Conservation (phyloP, 2,113 vertebrate species). For the Bubalus kerabau region DNA sequence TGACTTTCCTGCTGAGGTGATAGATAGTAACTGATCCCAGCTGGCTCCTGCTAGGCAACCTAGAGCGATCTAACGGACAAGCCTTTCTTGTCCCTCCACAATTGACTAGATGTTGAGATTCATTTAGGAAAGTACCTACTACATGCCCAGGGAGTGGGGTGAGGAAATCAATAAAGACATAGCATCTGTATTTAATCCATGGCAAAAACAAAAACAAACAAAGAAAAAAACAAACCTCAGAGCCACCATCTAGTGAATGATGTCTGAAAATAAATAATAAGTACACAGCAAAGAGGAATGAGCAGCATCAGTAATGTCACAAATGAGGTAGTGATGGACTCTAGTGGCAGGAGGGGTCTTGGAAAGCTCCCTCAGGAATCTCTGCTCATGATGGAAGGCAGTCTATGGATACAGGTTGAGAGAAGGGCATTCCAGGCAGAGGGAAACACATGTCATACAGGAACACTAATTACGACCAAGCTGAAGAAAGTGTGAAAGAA, state of each 20-base stretch:
- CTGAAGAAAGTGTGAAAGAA: background rate
- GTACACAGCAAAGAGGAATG: background rate
- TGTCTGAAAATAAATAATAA: background rate
- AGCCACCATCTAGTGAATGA: background rate
- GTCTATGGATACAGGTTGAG: accelerated
- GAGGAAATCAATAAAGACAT: background rate
- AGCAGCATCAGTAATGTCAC: background rate
- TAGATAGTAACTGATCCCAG: background rate
- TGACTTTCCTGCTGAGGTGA: background rate
- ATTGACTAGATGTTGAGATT: background rate
- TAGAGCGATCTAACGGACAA: background rate
- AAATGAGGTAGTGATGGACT: background rate
- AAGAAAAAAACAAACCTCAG: background rate
- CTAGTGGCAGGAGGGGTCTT: background rate
- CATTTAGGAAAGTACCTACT: background rate
- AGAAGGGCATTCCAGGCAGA: background rate
- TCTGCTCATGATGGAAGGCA: too few relatives aligned
- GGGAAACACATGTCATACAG: background rate
- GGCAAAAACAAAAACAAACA: background rate
- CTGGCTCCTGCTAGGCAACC: background rate
- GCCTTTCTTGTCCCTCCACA: background rate
- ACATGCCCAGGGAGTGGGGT: background rate
- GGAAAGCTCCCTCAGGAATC: background rate
- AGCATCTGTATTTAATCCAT: background rate
- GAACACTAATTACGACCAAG: background rate